Base-by-base conservation (phyloP, 2,888 invertebrate genomes). In the Caradrina kadenii region DNA sequence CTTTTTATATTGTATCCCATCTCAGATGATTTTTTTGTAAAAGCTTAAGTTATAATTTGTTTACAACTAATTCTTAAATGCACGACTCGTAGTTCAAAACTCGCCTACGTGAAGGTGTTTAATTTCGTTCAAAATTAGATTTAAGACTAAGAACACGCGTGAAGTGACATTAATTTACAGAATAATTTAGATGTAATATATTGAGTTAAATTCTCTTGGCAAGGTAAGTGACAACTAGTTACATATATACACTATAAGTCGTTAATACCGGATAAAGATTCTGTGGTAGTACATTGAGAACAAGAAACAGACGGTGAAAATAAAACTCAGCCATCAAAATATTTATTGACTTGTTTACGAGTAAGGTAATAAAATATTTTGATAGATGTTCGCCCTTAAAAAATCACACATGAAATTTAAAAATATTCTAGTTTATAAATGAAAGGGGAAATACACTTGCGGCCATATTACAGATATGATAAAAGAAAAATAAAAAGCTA, bases 121-220 rank as follows among this genome's bases (percentile, higher is more conserved):
- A 62, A 39, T 70, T 61, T 48, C 1, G 10, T 42, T 26, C 15
- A 63, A 60, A 59, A 45, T 45, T 45, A 45, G 31, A 59, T 69
- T 35, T 7, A 15, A 45, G 35, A 31, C n/a, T 21, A 22, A 5
- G 8, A 48, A 22, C 15, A 45, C 19, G n/a, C 15, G 21, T 59
- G 3, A n/a, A 42, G 11, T 49, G 22, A 31, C 42, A 61, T 73
- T 21, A 11, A 73, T 60, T 52, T 56, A 21, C 56, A 15, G 22
- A n/a, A 42, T 49, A 50, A 48, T 55, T 50, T 45, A 26, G 10
- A 55, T 10, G n/a, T 52, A 22, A 15, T 45, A 6, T 19, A 60
- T 56, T 21, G 15, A 49, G 22, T 13, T 15, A 49, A 56, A 48
- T 58, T 53, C 15, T 55, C 19, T 58, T 74, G 35, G 39, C 31